Evolutionary conservation across 2,888 invertebrate species (phyloP), one percentile per base, ranked within the genome.

Genomic region (Helicoverpa assulta): DNA sequence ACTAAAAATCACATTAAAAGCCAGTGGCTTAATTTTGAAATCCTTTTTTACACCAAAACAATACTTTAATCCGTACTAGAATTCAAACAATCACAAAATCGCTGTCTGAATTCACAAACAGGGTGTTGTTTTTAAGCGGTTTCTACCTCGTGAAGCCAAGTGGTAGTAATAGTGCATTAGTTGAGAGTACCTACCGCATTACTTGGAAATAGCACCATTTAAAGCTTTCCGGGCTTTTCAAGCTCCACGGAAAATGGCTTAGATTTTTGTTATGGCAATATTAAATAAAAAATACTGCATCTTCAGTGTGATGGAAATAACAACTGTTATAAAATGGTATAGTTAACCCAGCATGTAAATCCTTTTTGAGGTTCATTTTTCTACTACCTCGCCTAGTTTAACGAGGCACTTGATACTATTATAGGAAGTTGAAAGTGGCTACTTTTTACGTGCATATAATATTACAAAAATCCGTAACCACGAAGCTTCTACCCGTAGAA

Each of bases 131-230:
- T 64, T 62, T 53, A 62, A 59, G 58, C 40, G 33, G 64, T 78
- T 73, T 65, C 54, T 53, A 58, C 19, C 40, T 65, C 61, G 51
- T 61, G 52, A 69, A 73, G 37, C 33, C 64, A 78, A 73, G 64
- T 62, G 50, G 52, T 68, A 43, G 52, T 59, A 57, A 60, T 60
- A 77, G 61, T 56, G 51, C 40, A 68, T 64, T 65, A 78, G 62
- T 58, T 63, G 37, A 12, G 26, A 58, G 55, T 40, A 67, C 29
- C 50, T 40, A 53, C 21, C 52, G 43, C 26, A 62, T 65, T 73
- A 62, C 55, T 33, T 18, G 21, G 19, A 16, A 78, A 73, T 51
- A 18, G 50, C 10, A 2, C 52, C 55, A 53, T 59, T 72, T 59
- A 26, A 52, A 76, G 54, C 14, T 53, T 43, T 55, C 37, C 52